Percentiles rank a stretch among this genome's conserved stretches.
Conservation (phyloP, 2,113 vertebrate species). For the Dicerorhinus sumatrensis region DNA sequence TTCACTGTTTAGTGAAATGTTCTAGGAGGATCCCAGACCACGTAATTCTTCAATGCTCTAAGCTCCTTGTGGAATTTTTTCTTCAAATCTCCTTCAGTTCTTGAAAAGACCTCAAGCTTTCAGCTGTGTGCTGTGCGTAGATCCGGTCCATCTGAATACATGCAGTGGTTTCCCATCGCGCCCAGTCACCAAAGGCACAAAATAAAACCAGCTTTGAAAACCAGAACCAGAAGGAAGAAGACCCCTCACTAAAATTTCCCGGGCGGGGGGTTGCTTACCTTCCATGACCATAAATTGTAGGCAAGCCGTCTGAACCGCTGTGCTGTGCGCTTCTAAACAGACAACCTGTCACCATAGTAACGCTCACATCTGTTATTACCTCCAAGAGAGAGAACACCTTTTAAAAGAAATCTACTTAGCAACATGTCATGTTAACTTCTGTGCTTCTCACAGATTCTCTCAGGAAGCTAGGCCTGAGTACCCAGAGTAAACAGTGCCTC, state of each 20-base stretch:
- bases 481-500: neutral
- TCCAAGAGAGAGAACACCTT: conserved; percentile 9
- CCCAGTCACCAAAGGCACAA: neutral
- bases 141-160: neutral
- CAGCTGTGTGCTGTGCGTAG: fast-evolving
- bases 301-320: neutral
- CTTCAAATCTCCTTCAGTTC: neutral
- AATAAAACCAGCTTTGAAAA: neutral
- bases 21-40: neutral
- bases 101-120: neutral
- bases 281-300: neutral
- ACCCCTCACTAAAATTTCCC: neutral
- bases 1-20: no score
- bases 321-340: neutral
- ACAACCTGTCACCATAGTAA: conserved; percentile 1
- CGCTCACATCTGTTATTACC: neutral
- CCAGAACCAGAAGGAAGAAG: neutral
- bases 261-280: neutral
- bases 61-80: neutral
- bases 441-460: neutral
- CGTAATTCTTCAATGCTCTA: fast-evolving
- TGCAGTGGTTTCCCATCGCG: fast-evolving
- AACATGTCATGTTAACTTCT: neutral
- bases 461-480: neutral
- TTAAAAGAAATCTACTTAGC: neutral